Conservation (phyloP, 2,888 invertebrate species). For the Sphaerophoria taeniata region DNA sequence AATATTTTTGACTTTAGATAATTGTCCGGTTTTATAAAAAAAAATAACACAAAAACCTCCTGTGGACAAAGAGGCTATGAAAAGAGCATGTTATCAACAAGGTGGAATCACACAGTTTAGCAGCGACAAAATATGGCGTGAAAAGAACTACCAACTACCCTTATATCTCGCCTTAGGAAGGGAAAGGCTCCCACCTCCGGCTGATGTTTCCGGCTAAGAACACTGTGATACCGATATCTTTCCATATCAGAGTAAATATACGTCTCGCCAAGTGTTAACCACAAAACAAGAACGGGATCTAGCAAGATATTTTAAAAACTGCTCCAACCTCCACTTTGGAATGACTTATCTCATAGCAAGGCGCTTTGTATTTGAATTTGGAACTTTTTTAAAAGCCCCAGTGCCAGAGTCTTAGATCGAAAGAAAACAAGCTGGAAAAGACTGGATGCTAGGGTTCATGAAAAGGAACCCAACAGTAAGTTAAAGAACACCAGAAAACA, state of each 20-base stretch:
- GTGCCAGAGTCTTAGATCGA: conserved; percentile 5
- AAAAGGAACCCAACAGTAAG: conserved; percentile 17
- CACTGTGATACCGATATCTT: conserved; percentile 9
- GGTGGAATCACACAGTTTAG: conserved; percentile 9
- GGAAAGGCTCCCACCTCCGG: conserved; percentile 3
- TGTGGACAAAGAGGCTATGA: too few species aligned
- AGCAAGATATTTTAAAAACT: conserved; percentile 20
- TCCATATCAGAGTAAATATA: conserved; percentile 9
- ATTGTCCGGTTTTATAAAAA: too few species aligned
- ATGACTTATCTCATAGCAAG: too few species aligned
- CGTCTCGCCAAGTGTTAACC: conserved; percentile 15
- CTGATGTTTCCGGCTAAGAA: conserved; percentile 21
- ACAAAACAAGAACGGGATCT: conserved; percentile 17
- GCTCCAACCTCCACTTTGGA: conserved; percentile 24
- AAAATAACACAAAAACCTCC: background rate
- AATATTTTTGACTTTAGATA: too few species aligned
- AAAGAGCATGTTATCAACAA: conserved; percentile 5
- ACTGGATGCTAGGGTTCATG: conserved; percentile 25
- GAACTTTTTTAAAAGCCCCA: conserved; percentile 12
- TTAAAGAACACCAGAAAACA: conserved; percentile 16
- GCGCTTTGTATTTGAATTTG: conserved; percentile 17
- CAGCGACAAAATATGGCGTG: conserved; percentile 27
- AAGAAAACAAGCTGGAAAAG: conserved; percentile 22
- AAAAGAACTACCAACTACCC: conserved; percentile 14
- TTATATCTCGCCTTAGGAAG: conserved; percentile 22